These are phyloP conservation scores for Leptinotarsa juncta DNA, from an alignment of 2,888 invertebrate species.

Conservation along the genomic window DNA sequence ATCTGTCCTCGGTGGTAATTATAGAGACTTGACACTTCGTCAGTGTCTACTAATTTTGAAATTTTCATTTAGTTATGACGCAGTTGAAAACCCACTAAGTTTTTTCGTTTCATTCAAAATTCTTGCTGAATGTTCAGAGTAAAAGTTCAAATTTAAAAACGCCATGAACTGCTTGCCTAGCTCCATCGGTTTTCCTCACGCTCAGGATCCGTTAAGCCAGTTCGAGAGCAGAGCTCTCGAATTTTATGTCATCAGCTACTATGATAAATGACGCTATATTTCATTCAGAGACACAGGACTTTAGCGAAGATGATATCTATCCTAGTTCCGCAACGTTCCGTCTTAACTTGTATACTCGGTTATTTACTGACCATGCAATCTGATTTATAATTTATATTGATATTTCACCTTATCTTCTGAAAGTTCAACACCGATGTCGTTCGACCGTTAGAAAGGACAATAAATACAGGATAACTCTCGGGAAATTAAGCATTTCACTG, in stretches of 20 bases:
- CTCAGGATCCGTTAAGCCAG: constrained; percentile 36
- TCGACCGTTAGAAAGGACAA: constrained; percentile 30
- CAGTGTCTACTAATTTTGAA: too few relatives aligned
- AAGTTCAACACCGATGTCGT: constrained; percentile 43
- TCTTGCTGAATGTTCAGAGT: neutral
- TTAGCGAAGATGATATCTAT: constrained; percentile 63
- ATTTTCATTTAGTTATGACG: too few relatives aligned
- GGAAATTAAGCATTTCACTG: neutral
- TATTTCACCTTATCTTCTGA: constrained; percentile 55
- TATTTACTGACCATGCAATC: constrained; percentile 62
- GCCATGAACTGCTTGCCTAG: constrained; percentile 2
- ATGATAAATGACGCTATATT: constrained; percentile 63
- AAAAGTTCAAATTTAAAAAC: neutral
- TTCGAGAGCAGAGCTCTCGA: constrained; percentile 51
- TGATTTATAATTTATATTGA: constrained; percentile 62
- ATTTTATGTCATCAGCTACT: constrained; percentile 62
- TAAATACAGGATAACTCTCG: neutral
- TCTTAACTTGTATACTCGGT: constrained; percentile 51
- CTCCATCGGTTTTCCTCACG: neutral
- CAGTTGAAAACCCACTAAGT: too few relatives aligned
- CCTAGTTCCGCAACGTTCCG: constrained; percentile 54
- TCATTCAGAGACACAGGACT: constrained; percentile 63
- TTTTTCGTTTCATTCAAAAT: neutral
- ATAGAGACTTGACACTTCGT: too few relatives aligned
- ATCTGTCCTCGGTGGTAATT: too few relatives aligned